Conservation (phyloP, 2,113 vertebrate genomes). For the Numenius arquata region DNA sequence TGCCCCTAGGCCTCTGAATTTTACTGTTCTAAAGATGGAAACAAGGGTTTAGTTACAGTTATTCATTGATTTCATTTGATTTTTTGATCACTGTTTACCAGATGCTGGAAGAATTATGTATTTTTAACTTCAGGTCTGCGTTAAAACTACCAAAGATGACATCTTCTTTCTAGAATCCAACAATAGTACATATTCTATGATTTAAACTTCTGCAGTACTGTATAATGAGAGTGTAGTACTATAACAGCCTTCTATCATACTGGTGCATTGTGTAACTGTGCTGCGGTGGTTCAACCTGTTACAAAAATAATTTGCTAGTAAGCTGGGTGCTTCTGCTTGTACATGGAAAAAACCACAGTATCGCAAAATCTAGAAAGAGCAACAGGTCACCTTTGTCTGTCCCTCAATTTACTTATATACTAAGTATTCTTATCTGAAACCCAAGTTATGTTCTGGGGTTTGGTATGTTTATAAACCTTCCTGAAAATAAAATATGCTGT, state of each 20-base stretch:
- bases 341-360: background rate
- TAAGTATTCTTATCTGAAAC: background rate
- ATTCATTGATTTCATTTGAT: conserved; percentile 7
- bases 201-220: background rate
- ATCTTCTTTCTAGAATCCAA: background rate
- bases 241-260: background rate
- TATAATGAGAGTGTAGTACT: background rate
- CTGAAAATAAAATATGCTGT: background rate
- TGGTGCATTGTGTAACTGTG: background rate
- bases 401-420: background rate
- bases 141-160: background rate
- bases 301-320: background rate
- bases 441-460: background rate
- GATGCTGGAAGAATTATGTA: background rate
- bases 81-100: background rate
- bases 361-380: background rate
- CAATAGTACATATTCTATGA: background rate
- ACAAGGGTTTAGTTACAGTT: conserved; percentile 44
- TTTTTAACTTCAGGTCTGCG: background rate
- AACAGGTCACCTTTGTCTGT: background rate
- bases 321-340: background rate
- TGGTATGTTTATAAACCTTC: background rate
- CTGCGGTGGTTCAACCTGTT: background rate
- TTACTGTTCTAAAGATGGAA: conserved; percentile 24
- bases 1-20: background rate